A percentile compares a stretch with the other conserved stretches of the same genome.
These are phyloP conservation scores for Gymnoscelis rufifasciata DNA, from an alignment of 2,888 invertebrate species.

Conservation along the genomic window DNA sequence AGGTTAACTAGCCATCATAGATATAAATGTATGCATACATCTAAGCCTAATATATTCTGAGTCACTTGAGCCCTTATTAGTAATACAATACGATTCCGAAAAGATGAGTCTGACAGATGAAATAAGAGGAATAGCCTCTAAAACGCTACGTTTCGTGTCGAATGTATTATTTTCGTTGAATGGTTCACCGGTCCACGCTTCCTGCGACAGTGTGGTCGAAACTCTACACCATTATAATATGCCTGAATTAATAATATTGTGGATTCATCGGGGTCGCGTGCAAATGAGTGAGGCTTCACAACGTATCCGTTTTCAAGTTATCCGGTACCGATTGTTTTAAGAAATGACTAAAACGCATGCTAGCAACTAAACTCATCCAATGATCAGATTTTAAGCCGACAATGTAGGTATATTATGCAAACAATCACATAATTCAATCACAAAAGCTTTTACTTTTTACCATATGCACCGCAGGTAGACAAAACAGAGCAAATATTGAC, in stretches of 20 bases:
- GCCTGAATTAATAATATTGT: slow-evolving; percentile 76
- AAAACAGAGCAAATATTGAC: slow-evolving; percentile 72
- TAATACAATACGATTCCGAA: slow-evolving; percentile 39
- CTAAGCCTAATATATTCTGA: neutral
- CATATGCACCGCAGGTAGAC: slow-evolving; percentile 60
- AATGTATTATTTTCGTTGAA: slow-evolving; percentile 69
- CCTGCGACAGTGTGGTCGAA: slow-evolving; percentile 78
- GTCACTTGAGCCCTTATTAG: slow-evolving; percentile 1
- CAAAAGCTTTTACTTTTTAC: slow-evolving; percentile 36
- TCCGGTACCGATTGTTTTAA: slow-evolving; percentile 17
- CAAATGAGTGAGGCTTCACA: slow-evolving; percentile 73
- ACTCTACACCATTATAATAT: slow-evolving; percentile 72
- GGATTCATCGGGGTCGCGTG: slow-evolving; percentile 72
- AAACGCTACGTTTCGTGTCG: slow-evolving; percentile 53
- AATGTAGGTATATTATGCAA: no score
- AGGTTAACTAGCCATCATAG: no score
- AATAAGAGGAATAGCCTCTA: slow-evolving; percentile 53
- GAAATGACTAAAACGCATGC: slow-evolving; percentile 3
- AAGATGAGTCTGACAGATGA: slow-evolving; percentile 49
- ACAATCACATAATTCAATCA: slow-evolving; percentile 1
- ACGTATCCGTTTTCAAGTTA: slow-evolving; percentile 63
- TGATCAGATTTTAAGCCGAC: no score
- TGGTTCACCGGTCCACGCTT: slow-evolving; percentile 71
- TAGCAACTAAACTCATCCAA: no score
- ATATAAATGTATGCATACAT: no score